A percentile compares a stretch with the other conserved stretches of the same genome.
These are phyloP conservation scores for Megalops atlanticus DNA, from an alignment of 2,113 vertebrate genomes.

Conservation along the genomic window DNA sequence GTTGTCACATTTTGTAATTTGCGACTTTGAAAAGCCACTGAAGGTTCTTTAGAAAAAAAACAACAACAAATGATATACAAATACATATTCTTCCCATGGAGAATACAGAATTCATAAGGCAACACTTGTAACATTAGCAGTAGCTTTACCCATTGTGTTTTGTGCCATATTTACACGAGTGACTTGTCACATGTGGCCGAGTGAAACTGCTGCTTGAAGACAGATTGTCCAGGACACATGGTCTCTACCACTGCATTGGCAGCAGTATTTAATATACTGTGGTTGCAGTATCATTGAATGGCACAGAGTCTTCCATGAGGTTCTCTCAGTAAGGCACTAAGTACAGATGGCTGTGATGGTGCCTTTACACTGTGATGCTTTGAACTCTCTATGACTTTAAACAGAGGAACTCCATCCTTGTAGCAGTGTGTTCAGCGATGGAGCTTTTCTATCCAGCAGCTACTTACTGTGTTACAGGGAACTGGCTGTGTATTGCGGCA, in stretches of 20 bases:
- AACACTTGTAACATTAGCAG: constrained; percentile 29
- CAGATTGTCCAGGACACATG: background rate
- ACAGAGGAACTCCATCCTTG: background rate
- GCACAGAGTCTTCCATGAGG: background rate
- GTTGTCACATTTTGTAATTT: constrained; percentile 20
- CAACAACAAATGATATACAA: background rate
- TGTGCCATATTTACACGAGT: background rate
- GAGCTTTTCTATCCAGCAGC: background rate
- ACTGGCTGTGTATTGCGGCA: background rate
- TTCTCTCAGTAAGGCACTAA: background rate
- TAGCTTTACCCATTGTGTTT: background rate
- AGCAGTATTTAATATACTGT: background rate
- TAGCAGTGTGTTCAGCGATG: background rate
- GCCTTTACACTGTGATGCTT: background rate
- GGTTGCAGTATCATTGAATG: background rate
- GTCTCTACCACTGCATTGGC: background rate
- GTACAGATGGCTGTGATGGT: background rate
- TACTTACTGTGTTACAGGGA: background rate
- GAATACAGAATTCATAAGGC: constrained; percentile 34
- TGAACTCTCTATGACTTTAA: background rate
- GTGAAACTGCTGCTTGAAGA: background rate
- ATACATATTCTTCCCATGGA: constrained; percentile 12
- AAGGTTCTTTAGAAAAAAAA: constrained; percentile 23
- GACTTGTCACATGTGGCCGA: background rate
- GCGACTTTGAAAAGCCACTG: constrained; percentile 20